Evolutionary conservation across 53 echinoderm and acorn worm species (phyloP), one percentile per base, ranked within the genome.

Genomic region (Patiria pectinifera): DNA sequence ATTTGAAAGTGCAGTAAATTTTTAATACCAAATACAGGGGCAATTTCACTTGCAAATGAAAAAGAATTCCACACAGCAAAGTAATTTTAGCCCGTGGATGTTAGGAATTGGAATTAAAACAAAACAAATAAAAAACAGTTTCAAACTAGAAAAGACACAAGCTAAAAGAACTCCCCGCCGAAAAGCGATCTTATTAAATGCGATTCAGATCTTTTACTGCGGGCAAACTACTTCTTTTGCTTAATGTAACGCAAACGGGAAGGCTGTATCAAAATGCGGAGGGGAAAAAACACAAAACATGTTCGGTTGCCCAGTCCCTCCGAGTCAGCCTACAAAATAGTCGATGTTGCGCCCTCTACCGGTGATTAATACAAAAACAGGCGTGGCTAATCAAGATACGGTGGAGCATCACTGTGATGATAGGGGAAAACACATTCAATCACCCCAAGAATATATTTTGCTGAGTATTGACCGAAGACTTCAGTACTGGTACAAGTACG

Each of bases 161-260:
- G 18, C 74, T 35, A 21, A 74, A n/a, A 74, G 74, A 74, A 24
- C 24, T 74, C 24, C 74, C 74, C 3, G 6, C 45, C 47, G 79
- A 45, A 14, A 46, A 78, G 79, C 47, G 10, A 78, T 78, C 79
- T 78, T 78, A 46, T 47, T 78, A 45, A 78, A 45, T 15, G 79
- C 79, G 79, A 78, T 78, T 78, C 47, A 3, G 45, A 78, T 78
- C 79, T 78, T 78, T 44, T 11, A 78, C 79, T 47, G 79, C 15
- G 13, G 79, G 79, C 47, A 45, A 78, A 78, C 6, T 53, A 78
- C 74, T 74, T n/a, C 6, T 24, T 1, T 7, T 74, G 74, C 24
- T 4, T 23, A 74, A 74, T 18, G 74, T 74, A 21, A 74, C 24
- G n/a, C 24, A 21, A 14, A 3, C 15, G 16, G 5, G 70, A 18